These are phyloP conservation scores for Mesochorus sp. DNA, from an alignment of 2,888 invertebrate species.

Conservation along the genomic window DNA sequence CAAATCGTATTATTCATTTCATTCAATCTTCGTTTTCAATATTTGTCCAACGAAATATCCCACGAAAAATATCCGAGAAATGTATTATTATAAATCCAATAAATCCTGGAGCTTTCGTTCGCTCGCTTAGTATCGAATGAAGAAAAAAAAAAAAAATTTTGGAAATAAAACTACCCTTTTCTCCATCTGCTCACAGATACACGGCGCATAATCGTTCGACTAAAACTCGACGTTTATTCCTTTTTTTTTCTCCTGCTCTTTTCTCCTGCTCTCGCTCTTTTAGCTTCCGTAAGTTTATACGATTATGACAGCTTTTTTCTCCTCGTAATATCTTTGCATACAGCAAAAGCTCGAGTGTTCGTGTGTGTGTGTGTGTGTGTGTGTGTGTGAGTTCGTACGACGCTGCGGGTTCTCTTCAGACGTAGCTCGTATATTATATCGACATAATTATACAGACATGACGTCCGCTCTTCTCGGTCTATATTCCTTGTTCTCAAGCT, in stretches of 20 bases:
- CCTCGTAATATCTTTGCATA: conserved; percentile 25
- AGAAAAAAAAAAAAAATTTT: too few species aligned
- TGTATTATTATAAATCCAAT: too few species aligned
- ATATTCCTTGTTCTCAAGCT: conserved; percentile 43
- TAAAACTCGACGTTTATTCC: conserved; percentile 19
- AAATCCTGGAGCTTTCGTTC: too few species aligned
- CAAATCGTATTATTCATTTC: background rate
- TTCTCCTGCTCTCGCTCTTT: conserved; percentile 10
- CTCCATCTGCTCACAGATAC: conserved; percentile 1
- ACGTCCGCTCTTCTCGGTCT: conserved; percentile 3
- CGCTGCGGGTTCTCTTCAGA: conserved; percentile 1
- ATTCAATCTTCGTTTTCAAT: background rate
- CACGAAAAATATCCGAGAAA: too few species aligned
- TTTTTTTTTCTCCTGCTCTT: background rate
- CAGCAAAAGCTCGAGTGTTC: background rate
- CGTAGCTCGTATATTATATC: background rate
- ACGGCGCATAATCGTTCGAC: conserved; percentile 25
- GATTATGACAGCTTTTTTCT: conserved; percentile 33
- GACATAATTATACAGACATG: conserved; percentile 1
- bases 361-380: conserved; percentile 2
- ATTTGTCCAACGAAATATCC: too few species aligned
- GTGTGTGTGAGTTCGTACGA: conserved; percentile 8
- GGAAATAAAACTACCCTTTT: too few species aligned
- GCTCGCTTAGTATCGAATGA: too few species aligned
- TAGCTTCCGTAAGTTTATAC: conserved; percentile 40